phyloP scores from a whole-genome alignment of 2,797 vertebrate species.

The Phalloptychus januarius region DNA sequence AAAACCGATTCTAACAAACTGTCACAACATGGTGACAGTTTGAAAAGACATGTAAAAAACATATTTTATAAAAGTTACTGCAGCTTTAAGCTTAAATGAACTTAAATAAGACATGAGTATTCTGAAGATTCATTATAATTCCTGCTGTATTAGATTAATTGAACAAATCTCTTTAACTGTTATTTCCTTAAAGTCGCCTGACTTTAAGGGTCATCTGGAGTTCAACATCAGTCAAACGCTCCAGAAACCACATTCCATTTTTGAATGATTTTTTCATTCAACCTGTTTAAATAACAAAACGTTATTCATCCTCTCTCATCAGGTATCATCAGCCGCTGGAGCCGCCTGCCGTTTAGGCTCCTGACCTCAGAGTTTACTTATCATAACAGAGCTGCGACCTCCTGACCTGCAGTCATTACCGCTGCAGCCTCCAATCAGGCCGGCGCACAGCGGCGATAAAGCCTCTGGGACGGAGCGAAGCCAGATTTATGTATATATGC shows the following conservation, averaged over 20 bases:
- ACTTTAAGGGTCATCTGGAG: not conserved
- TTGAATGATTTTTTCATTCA: conserved; percentile 24
- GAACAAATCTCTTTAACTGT: not conserved
- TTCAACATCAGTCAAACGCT: not conserved
- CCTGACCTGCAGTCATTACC: conserved; percentile 67
- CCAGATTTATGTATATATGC: conserved; percentile 53
- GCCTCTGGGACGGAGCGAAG: conserved; percentile 50
- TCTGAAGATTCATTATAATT: not conserved
- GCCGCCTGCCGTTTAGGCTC: conserved; percentile 30
- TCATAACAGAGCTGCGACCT: conserved; percentile 70
- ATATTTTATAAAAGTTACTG: no score
- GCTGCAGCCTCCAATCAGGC: conserved; percentile 67
- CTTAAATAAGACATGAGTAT: not conserved
- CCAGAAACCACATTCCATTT: not conserved
- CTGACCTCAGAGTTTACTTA: conserved; percentile 70
- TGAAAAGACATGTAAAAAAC: no score
- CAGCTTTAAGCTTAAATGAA: not conserved
- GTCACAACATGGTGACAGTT: no score
- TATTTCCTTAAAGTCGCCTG: not conserved
- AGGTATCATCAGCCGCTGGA: conserved; percentile 41
- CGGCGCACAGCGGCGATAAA: conserved; percentile 57
- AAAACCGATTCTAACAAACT: no score
- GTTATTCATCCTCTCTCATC: conserved; percentile 52
- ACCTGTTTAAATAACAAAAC: conserved; percentile 42
- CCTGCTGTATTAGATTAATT: not conserved